Conservation (phyloP, 2,797 vertebrate species). For the Poecilia velifera region DNA sequence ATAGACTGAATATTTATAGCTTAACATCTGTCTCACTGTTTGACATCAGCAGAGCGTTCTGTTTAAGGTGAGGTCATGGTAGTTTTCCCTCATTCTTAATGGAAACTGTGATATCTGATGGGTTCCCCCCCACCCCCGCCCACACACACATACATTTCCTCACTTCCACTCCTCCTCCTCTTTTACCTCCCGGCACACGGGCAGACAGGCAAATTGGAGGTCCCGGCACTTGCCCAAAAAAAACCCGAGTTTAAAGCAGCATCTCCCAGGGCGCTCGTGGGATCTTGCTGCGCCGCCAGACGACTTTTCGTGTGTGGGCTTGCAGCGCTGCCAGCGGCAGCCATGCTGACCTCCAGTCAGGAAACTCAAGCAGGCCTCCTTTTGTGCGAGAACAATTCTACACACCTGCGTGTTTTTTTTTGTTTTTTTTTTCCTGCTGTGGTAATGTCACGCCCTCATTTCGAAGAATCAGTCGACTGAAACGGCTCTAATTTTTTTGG, state of each 20-base stretch:
- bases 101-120: slow-evolving; percentile 73
- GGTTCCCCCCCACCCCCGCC: slow-evolving; percentile 30
- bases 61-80: slow-evolving; percentile 14
- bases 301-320: slow-evolving; percentile 79
- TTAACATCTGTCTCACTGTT: neutral
- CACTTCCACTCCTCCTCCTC: slow-evolving; percentile 14
- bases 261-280: slow-evolving; percentile 74
- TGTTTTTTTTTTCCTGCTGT: neutral
- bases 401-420: slow-evolving; percentile 23
- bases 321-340: slow-evolving; percentile 43
- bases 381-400: slow-evolving; percentile 14
- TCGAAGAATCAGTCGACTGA: slow-evolving; percentile 8
- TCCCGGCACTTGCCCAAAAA: slow-evolving; percentile 72
- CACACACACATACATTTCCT: neutral
- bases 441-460: slow-evolving; percentile 28
- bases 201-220: slow-evolving; percentile 55
- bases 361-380: slow-evolving; percentile 39
- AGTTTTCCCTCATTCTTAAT: slow-evolving; percentile 55
- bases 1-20: neutral
- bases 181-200: slow-evolving; percentile 23
- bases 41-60: slow-evolving; percentile 5
- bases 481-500: slow-evolving; percentile 6
- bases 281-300: slow-evolving; percentile 79
- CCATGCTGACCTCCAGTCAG: slow-evolving; percentile 48
- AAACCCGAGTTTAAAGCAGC: slow-evolving; percentile 56